Evolutionary conservation across 2,797 vertebrate species (phyloP).

Genomic region (Basileuterus tristriatus): DNA sequence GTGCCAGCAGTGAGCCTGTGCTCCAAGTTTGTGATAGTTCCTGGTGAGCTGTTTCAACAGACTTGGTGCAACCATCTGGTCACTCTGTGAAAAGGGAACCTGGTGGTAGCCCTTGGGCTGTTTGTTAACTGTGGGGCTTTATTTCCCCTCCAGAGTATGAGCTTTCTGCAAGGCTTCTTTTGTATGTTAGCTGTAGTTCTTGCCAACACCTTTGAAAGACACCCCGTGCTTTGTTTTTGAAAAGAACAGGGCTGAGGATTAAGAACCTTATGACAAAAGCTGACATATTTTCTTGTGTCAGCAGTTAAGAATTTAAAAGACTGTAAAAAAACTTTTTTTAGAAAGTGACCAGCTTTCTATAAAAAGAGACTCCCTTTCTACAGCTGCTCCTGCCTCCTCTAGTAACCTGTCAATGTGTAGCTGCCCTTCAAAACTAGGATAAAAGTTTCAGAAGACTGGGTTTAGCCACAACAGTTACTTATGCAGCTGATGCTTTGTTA

Average conservation of each 20-base stretch:
- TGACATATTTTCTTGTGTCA: neutral
- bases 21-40: neutral
- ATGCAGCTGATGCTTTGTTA: neutral
- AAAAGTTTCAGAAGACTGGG: neutral
- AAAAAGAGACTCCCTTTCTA: neutral
- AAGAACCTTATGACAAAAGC: neutral
- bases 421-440: neutral
- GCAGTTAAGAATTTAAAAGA: neutral
- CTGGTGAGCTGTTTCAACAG: neutral
- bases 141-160: neutral
- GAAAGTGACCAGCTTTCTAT: neutral
- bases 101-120: neutral
- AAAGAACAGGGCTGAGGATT: neutral
- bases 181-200: neutral
- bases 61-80: neutral
- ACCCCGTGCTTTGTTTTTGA: neutral
- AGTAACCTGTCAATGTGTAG: neutral
- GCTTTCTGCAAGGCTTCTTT: neutral
- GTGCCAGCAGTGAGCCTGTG: neutral
- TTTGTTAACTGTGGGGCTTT: neutral
- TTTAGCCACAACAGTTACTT: neutral
- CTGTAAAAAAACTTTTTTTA: neutral
- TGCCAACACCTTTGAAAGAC: neutral
- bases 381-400: fast-evolving
- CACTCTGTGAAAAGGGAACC: neutral